These are phyloP conservation scores for Eristalinus sepulchralis DNA, from an alignment of 2,888 invertebrate species.

Conservation along the genomic window DNA sequence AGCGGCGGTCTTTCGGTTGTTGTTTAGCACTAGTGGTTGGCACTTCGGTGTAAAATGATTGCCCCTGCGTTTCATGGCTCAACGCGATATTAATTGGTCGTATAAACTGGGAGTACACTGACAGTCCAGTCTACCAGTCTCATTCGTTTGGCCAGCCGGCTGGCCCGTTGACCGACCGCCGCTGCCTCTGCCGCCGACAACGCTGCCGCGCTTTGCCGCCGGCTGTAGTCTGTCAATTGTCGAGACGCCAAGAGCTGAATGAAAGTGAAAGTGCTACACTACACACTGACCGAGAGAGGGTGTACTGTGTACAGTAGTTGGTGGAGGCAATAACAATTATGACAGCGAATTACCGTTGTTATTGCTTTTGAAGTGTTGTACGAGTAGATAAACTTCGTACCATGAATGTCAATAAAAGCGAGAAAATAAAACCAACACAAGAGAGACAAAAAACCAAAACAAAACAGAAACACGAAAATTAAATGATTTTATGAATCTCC, in stretches of 20 bases:
- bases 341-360: constrained; percentile 30
- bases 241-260: constrained; percentile 1
- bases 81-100: constrained; percentile 52
- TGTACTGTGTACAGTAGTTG: constrained; percentile 18
- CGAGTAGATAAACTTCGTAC: constrained; percentile 42
- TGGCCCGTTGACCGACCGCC: background rate
- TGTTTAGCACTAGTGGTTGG: constrained; percentile 14
- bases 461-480: constrained; percentile 28
- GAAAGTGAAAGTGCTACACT: constrained; percentile 41
- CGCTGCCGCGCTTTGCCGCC: background rate
- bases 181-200: too few species aligned
- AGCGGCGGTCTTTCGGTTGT: background rate
- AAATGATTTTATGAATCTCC: constrained; percentile 61
- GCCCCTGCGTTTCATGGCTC: constrained; percentile 32
- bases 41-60: constrained; percentile 28
- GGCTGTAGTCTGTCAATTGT: constrained; percentile 11
- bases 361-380: constrained; percentile 35
- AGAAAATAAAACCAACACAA: constrained; percentile 26
- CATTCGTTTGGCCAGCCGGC: background rate
- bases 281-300: background rate
- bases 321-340: constrained; percentile 52
- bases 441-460: background rate
- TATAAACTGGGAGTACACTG: constrained; percentile 49
- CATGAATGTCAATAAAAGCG: constrained; percentile 62
- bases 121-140: constrained; percentile 2